Base-by-base conservation (phyloP, 2,797 vertebrate species). In the Selene dorsalis region DNA sequence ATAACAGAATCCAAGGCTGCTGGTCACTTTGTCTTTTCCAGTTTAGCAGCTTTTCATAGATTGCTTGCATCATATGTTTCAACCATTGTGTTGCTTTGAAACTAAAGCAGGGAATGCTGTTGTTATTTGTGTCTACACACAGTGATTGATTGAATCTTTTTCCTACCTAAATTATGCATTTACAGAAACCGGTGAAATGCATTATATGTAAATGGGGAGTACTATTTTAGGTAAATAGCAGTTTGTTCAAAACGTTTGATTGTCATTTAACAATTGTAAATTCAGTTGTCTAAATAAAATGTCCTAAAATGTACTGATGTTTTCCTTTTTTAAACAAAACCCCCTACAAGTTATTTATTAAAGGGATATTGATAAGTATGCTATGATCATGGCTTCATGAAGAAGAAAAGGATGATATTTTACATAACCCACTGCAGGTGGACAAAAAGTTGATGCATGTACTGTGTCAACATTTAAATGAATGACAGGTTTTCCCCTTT, bases 271-370 rank as follows among this genome's bases (percentile, higher is more conserved):
- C 11, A 11, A 32, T 17, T 64, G 57, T 79, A 4, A 20, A 59
- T 56, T 4, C 1, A 16, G 1, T 17, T 0, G 17, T 11, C 3
- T 12, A 18, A 84, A 77, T 84, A 53, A 77, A 80, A 80, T 3
- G 11, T 41, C 58, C 53, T 35, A 0, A 59, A 79, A 22, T 1
- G 2, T 4, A 4, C n/a, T n/a, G 0, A 6, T 62, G 24, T 69
- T n/a, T 6, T 60, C 2, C 0, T 17, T 63, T 63, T 56, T 35
- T 30, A 24, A 60, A 43, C 13, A 30, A 2, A 26, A 52, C 43
- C 13, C 11, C 35, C 6, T 57, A 35, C 12, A 50, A 17, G 20
- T 0, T 18, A 13, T 22, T 20, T 59, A 28, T 24, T 17, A 26
- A 6, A 16, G 3, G 3, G 16, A 24, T 50, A 22, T 16, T 38